Base-by-base conservation (phyloP, 1,140 invertebrate species). In the Microplitis mediator region DNA sequence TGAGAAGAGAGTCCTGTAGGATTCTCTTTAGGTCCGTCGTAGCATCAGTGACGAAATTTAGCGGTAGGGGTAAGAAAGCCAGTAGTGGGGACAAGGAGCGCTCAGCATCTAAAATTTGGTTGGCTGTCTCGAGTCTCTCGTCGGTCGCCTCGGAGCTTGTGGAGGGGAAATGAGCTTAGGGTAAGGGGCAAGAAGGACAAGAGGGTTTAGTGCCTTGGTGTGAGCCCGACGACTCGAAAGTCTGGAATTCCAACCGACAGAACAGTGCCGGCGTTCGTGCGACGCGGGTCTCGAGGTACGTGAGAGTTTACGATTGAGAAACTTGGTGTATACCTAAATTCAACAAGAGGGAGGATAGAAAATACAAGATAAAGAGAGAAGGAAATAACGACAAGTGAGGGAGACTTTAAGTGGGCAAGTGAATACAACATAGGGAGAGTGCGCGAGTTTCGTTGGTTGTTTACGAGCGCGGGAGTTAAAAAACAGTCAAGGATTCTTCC, bases 91-190 rank as follows among this genome's bases (percentile, higher is more conserved):
- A 74, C 60, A 80, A 82, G 80, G 74, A 79, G 75, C 65, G 75
- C 69, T 74, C 74, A 79, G 78, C 73, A 76, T 84, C 81, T 84
- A 80, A 75, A 75, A 85, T 85, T 85, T 85, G 84, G 84, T 85
- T 85, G 84, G 84, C 75, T 81, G 80, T 82, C 78, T 82, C 75
- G 74, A 77, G 78, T 82, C 78, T 82, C 75, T 74, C 76, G 78
- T 67, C 71, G 76, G 75, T 69, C 74, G 64, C 69, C 50, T 65
- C 60, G 74, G 13, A 16, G 31, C 45, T 32, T 32, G 23, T 16
- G 39, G 35, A 14, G 39, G 45, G 58, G 72, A 71, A 65, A 36
- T 45, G 60, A 63, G 39, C 70, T 34, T 60, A 23, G 54, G 74
- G 54, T 66, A 71, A 16, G 69, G 54, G 69, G 60, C 11, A 16